Evolutionary conservation across 2,888 invertebrate genomes (phyloP), one percentile per base, ranked within the genome.

Genomic region (Limenitis camilla): DNA sequence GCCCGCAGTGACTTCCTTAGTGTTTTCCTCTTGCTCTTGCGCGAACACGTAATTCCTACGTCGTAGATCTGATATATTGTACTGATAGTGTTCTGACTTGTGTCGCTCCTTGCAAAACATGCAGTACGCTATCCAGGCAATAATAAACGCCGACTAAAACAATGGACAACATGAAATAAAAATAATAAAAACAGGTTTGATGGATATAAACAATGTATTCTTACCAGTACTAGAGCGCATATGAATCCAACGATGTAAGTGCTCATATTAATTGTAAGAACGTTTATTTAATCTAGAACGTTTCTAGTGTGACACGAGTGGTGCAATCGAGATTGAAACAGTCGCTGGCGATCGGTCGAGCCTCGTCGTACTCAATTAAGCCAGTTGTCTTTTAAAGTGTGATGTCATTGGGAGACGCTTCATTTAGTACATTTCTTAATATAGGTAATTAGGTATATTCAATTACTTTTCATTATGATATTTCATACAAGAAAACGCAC

Each of bases 41-140:
- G 71, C 67, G 5, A 80, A 51, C 44, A 77, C 60, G 28, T 68
- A 57, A 57, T 80, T 80, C 50, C 63, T 74, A 8, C 68, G 69
- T 43, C 74, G 64, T 11, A 85, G 49, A 58, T 86, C 85, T 0
- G 74, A 61, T 59, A 87, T 79, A 27, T 74, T 71, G 59, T 76
- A 76, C 27, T 84, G 85, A 51, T 71, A 70, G 11, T 47, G 57
- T 52, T 82, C 81, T 0, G 81, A 75, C 55, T 78, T 84, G 59
- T 81, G 82, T 28, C 76, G 69, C 54, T 87, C 86, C 50, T 74
- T 75, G 53, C 76, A 66, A 61, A 87, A 87, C 84, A 87, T 81
- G 62, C 83, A 85, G 65, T 79, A 86, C 5, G 79, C 72, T 66
- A 87, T 78, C 81, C 82, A 86, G 35, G 65, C 64, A 29, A 83